A percentile compares a stretch with the other conserved stretches of the same genome.
Evolutionary conservation across 2,888 invertebrate genomes (phyloP).

Genomic region (Andricus curvator): DNA sequence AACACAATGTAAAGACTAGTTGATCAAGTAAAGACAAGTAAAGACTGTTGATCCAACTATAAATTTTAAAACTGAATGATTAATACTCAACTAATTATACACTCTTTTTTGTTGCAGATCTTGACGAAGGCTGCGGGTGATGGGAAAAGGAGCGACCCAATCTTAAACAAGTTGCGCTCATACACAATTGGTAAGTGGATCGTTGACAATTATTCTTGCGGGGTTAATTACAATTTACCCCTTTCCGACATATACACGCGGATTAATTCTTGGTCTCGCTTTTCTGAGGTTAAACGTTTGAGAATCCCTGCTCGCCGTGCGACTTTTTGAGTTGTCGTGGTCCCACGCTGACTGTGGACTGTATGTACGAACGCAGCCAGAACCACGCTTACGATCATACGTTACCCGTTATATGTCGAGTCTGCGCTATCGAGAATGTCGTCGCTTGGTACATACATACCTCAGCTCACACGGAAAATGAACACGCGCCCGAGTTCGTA

Average conservation of each 20-base stretch:
- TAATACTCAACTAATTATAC: neutral
- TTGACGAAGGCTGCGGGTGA: neutral
- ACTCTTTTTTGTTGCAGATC: neutral
- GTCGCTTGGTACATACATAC: constrained; percentile 52
- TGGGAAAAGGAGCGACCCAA: neutral
- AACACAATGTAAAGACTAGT: neutral
- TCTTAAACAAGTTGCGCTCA: neutral
- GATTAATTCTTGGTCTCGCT: constrained; percentile 24
- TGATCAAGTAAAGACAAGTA: no score
- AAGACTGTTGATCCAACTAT: neutral
- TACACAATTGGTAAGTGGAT: constrained; percentile 5
- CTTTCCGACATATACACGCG: neutral
- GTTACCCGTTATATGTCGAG: constrained; percentile 57
- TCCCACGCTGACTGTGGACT: constrained; percentile 74
- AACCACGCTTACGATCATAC: constrained; percentile 49
- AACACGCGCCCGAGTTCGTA: constrained; percentile 23
- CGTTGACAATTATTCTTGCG: neutral
- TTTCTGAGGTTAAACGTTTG: constrained; percentile 57
- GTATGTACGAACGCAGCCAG: constrained; percentile 54
- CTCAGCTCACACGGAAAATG: constrained; percentile 32
- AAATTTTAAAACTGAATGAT: neutral
- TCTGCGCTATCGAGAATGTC: constrained; percentile 58
- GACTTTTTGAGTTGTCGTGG: constrained; percentile 76
- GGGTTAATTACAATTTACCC: constrained; percentile 27
- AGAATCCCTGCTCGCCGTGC: constrained; percentile 75